Base-by-base conservation (phyloP, 1,140 invertebrate species). In the Drosophila nigromelanica region DNA sequence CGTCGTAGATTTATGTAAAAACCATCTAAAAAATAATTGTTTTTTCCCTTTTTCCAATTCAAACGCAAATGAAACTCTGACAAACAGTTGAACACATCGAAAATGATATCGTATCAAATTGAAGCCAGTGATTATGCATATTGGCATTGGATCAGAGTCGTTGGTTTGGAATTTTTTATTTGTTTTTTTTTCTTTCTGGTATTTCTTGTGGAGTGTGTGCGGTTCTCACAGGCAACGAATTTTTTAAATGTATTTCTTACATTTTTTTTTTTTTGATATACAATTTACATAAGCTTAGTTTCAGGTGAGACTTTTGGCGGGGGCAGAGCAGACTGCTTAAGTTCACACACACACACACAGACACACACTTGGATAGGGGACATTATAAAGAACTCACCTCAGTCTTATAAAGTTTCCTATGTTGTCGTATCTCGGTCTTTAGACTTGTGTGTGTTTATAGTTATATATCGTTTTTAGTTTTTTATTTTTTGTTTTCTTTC, bases 331-430 rank as follows among this genome's bases (percentile, higher is more conserved):
- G 37, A 24, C 21, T 45, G 42, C 35, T 24, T 24, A 21, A 48
- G 30, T 51, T 37, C 68, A 60, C 12, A 48, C n/a, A 12, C n/a
- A 48, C 6, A 60, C 30, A 48, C 43, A 37, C 15, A 24, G 11
- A 33, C 6, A 39, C 21, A 33, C 30, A 3, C n/a, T 8, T 21
- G 7, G 5, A 27, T 27, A 27, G 33, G 33, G 1, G 21, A 21
- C 11, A 15, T 18, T 42, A 35, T 37, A 3, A 42, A 30, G 15
- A 69, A 80, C 89, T 90, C 89, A 90, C 89, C 89, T 90, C 89
- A 90, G 89, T 90, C 89, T 90, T 90, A 81, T 89, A 85, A 87
- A 90, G 89, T 90, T 90, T 90, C 83, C 83, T 83, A 90, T 80
- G 74, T 74, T 69, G 66, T 64, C 58, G 71, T 67, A 66, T 60